Percentiles rank a stretch among this genome's conserved stretches.
phyloP scores from a whole-genome alignment of 2,888 invertebrate species.

The Mantis religiosa region DNA sequence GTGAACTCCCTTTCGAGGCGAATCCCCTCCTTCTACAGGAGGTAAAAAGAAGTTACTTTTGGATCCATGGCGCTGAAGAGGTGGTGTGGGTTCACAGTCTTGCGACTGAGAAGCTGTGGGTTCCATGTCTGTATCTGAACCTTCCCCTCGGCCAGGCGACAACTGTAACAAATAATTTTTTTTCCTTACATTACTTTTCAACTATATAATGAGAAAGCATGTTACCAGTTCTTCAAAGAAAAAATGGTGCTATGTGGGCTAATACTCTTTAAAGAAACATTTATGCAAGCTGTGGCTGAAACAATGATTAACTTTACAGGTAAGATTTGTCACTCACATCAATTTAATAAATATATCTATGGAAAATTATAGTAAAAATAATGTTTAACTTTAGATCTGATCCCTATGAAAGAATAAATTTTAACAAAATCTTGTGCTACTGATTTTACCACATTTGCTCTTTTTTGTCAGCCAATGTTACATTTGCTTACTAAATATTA shows the following conservation, averaged over 20 bases:
- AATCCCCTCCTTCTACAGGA: conserved; percentile 54
- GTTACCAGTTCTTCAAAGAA: not conserved
- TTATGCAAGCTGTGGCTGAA: not conserved
- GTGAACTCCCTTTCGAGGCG: conserved; percentile 47
- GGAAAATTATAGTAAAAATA: too few relatives aligned
- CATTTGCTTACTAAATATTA: too few relatives aligned
- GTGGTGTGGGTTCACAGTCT: conserved; percentile 88
- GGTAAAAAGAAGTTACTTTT: conserved; percentile 84
- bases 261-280: not conserved
- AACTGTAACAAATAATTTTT: conserved; percentile 50
- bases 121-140: conserved; percentile 79
- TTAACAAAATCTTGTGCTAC: too few relatives aligned
- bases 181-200: not conserved
- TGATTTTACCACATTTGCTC: too few relatives aligned
- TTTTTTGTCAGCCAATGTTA: too few relatives aligned
- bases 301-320: not conserved
- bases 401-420: too few relatives aligned
- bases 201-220: not conserved
- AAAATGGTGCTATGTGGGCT: not conserved
- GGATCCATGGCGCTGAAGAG: conserved; percentile 76
- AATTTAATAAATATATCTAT: too few relatives aligned
- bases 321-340: too few relatives aligned
- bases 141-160: conserved; percentile 73
- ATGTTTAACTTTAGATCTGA: too few relatives aligned
- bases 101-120: conserved; percentile 87